phyloP scores from a whole-genome alignment of 2,797 vertebrate genomes.

The Sternotherus odoratus region DNA sequence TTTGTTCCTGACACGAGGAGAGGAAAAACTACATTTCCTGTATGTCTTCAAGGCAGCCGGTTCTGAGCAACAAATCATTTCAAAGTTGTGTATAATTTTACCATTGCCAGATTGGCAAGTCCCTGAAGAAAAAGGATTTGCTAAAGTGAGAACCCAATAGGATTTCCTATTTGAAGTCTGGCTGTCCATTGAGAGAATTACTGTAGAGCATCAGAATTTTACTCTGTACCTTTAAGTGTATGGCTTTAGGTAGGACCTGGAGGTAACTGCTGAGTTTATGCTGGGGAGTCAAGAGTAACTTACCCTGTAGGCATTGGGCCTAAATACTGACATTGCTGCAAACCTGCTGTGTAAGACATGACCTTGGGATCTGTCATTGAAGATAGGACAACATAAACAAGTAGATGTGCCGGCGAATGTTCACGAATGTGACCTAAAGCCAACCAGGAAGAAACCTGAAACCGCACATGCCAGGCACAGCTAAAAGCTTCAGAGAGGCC shows the following conservation, averaged over 20 bases:
- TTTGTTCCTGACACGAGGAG: neutral
- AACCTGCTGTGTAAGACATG: accelerated
- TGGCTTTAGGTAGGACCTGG: neutral
- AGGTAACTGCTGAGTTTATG: neutral
- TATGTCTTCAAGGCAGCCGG: accelerated
- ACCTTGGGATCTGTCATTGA: constrained; percentile 35
- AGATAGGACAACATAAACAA: neutral
- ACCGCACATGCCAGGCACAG: accelerated
- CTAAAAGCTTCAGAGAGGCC: neutral
- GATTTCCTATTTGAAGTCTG: accelerated
- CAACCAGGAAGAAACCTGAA: constrained; percentile 34
- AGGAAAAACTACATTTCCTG: neutral
- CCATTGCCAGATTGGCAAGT: neutral
- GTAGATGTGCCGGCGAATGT: neutral
- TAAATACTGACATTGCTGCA: neutral
- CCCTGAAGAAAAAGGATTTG: accelerated
- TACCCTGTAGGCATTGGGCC: accelerated
- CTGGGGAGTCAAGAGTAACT: neutral
- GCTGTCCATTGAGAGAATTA: neutral
- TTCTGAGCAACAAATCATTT: neutral
- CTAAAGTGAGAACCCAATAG: neutral
- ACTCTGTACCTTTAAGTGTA: neutral
- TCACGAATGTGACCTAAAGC: constrained; percentile 13
- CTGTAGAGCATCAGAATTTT: neutral
- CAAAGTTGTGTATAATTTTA: accelerated